A percentile compares a stretch with the other conserved stretches of the same genome.
These are phyloP conservation scores for Pycnomerus fuliginosus DNA, from an alignment of 2,888 invertebrate species.

Conservation along the genomic window DNA sequence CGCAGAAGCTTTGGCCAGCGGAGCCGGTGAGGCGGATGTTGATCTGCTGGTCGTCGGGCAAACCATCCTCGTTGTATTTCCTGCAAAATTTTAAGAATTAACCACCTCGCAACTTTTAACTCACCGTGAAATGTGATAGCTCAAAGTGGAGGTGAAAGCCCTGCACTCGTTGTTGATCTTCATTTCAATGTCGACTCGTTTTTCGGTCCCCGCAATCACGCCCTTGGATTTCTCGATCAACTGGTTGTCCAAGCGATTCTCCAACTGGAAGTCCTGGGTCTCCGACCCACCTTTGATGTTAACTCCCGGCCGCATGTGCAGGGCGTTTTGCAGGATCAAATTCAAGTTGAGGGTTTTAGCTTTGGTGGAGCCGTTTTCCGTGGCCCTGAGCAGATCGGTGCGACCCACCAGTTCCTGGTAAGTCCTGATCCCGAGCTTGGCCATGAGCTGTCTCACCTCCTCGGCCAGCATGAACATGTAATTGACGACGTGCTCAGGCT, in stretches of 20 bases:
- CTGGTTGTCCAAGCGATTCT: slow-evolving; percentile 78
- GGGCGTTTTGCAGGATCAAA: slow-evolving; percentile 83
- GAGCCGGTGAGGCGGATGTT: slow-evolving; percentile 85
- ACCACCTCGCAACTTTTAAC: slow-evolving; percentile 45
- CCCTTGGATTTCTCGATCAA: slow-evolving; percentile 71
- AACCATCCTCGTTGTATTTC: slow-evolving; percentile 82
- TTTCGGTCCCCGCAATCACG: slow-evolving; percentile 72
- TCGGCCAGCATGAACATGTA: slow-evolving; percentile 97
- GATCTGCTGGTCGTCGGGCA: slow-evolving; percentile 75
- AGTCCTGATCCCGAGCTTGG: slow-evolving; percentile 71
- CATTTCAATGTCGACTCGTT: slow-evolving; percentile 71
- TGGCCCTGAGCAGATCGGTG: slow-evolving; percentile 81
- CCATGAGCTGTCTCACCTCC: slow-evolving; percentile 91
- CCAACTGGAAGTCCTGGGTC: slow-evolving; percentile 82
- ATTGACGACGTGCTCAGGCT: slow-evolving; percentile 97
- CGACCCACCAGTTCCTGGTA: slow-evolving; percentile 81
- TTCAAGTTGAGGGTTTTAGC: slow-evolving; percentile 83
- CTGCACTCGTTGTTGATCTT: slow-evolving; percentile 88
- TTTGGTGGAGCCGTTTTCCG: slow-evolving; percentile 71
- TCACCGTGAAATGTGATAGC: slow-evolving; percentile 93
- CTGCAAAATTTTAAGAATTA: slow-evolving; percentile 53
- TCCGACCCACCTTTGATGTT: slow-evolving; percentile 90
- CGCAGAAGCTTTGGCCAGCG: slow-evolving; percentile 99
- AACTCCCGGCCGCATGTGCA: slow-evolving; percentile 84
- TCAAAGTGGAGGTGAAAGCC: slow-evolving; percentile 90